Conservation (phyloP, 2,888 invertebrate species). For the Rhabditophanes sp. region DNA sequence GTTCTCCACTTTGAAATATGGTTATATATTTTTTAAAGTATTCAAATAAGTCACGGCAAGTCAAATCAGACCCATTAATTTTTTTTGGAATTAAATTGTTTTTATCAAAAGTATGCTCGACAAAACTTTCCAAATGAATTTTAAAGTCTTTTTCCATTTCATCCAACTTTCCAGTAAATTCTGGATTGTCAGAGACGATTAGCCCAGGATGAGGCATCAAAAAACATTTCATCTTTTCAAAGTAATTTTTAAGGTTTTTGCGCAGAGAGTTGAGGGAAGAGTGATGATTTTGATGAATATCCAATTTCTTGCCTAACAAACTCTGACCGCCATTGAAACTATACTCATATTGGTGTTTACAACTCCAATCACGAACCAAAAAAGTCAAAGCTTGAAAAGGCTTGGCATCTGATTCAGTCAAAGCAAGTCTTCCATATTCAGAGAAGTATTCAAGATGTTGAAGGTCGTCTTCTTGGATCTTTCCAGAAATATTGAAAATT, state of each 20-base stretch:
- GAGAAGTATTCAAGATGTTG: constrained; percentile 89
- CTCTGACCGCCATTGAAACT: constrained; percentile 73
- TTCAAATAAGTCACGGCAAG: constrained; percentile 78
- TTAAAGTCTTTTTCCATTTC: constrained; percentile 89
- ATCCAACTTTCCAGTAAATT: too few species aligned
- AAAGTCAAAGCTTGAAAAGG: constrained; percentile 44
- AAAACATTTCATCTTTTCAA: constrained; percentile 84
- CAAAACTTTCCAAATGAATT: constrained; percentile 63
- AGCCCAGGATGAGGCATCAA: constrained; percentile 96
- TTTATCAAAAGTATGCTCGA: constrained; percentile 74
- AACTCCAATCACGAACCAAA: constrained; percentile 49
- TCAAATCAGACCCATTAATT: constrained; percentile 82
- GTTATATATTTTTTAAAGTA: constrained; percentile 95
- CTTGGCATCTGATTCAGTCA: constrained; percentile 56
- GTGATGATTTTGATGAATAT: constrained; percentile 68
- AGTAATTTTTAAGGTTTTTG: constrained; percentile 74
- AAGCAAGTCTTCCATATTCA: constrained; percentile 85
- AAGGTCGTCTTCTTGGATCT: constrained; percentile 91
- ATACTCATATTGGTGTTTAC: constrained; percentile 76
- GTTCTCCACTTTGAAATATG: constrained; percentile 88
- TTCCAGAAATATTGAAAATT: constrained; percentile 49
- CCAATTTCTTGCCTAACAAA: constrained; percentile 68
- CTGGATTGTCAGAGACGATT: constrained; percentile 87
- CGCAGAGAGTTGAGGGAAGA: constrained; percentile 77
- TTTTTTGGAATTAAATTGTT: constrained; percentile 82